Percentiles rank a stretch among this genome's conserved stretches.
Conservation (phyloP, 2,113 vertebrate species). For the Aythya baeri region DNA sequence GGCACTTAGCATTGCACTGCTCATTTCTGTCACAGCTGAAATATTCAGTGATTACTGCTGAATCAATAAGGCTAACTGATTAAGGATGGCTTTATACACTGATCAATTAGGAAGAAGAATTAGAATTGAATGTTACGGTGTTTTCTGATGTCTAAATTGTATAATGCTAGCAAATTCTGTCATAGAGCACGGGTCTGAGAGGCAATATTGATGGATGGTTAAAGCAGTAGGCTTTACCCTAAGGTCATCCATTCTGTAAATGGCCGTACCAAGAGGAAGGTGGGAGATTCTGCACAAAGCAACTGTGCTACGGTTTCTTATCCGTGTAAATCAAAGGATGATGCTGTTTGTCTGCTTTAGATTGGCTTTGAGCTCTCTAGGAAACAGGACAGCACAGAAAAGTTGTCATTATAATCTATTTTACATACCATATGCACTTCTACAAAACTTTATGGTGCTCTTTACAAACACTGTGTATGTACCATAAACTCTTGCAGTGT, state of each 20-base stretch:
- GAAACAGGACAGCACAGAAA: background rate
- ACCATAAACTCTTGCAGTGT: background rate
- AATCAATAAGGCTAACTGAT: background rate
- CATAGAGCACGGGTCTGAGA: background rate
- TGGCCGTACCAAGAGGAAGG: background rate
- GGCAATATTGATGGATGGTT: rapidly evolving
- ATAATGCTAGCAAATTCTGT: background rate
- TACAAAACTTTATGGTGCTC: background rate
- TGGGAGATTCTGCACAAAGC: background rate
- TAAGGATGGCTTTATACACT: background rate
- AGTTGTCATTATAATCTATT: background rate
- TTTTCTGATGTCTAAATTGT: background rate
- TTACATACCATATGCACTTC: rapidly evolving
- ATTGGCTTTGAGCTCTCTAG: background rate
- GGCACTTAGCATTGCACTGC: background rate
- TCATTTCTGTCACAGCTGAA: background rate
- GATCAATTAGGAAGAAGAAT: background rate
- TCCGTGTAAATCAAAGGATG: background rate
- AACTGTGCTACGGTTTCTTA: background rate
- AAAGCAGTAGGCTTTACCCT: background rate
- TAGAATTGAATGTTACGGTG: background rate
- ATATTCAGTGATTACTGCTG: background rate
- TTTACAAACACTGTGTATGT: background rate
- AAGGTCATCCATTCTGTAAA: rapidly evolving
- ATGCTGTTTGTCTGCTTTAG: background rate